A percentile compares a stretch with the other conserved stretches of the same genome.
Evolutionary conservation across 1,140 invertebrate genomes (phyloP).

Genomic region (Brachionus koreanus): DNA sequence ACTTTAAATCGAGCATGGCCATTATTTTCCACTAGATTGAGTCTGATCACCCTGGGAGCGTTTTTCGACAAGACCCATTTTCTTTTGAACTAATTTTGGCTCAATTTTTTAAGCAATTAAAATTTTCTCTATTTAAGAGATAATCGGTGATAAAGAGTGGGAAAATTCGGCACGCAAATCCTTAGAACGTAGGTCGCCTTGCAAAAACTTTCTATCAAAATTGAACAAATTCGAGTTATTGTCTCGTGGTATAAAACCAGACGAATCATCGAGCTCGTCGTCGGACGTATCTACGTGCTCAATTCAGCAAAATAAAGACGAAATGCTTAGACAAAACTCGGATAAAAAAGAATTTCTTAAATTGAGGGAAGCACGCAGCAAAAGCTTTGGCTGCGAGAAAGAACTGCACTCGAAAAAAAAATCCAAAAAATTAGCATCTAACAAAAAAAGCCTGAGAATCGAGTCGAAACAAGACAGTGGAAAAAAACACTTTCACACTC

Average conservation of each 20-base stretch:
- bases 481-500: constrained; percentile 5
- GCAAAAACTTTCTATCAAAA: constrained; percentile 28
- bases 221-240: constrained; percentile 39
- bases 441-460: not conserved
- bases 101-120: not conserved
- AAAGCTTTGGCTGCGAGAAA: constrained; percentile 40
- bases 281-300: not conserved
- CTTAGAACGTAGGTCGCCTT: not conserved
- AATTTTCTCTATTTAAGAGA: not conserved
- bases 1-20: not conserved
- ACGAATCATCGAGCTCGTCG: not conserved
- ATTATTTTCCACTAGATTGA: not conserved
- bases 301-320: not conserved
- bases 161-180: not conserved
- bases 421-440: not conserved
- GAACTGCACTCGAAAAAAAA: constrained; percentile 29
- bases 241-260: not conserved
- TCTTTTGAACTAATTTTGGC: not conserved
- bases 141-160: not conserved
- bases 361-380: not conserved
- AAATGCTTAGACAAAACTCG: not conserved
- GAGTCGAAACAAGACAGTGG: not conserved
- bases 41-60: not conserved
- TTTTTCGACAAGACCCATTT: not conserved
- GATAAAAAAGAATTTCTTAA: not conserved